Conservation (phyloP, 2,113 vertebrate genomes). For the Sarotherodon lohbergeri region DNA sequence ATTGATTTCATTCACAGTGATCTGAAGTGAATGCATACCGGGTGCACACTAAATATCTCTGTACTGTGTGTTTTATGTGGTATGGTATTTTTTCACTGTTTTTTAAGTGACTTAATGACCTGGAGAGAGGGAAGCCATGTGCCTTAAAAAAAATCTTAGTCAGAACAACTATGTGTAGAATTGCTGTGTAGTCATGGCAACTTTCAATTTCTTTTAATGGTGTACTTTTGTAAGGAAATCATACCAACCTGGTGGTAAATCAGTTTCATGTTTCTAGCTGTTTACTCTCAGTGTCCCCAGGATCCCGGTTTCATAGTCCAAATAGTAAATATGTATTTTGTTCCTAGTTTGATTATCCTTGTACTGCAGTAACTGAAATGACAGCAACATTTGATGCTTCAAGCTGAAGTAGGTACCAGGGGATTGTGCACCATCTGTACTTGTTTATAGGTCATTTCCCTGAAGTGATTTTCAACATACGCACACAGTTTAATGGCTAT, state of each 20-base stretch:
- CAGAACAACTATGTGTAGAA: not conserved
- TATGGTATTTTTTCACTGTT: not conserved
- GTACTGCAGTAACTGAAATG: not conserved
- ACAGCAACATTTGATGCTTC: not conserved
- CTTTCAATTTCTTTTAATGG: not conserved
- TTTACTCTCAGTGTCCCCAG: not conserved
- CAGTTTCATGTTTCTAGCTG: not conserved
- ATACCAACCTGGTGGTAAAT: not conserved
- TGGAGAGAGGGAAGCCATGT: not conserved
- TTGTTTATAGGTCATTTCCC: slow-evolving; percentile 6
- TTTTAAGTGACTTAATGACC: not conserved
- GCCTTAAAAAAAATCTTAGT: not conserved
- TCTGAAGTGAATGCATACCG: not conserved
- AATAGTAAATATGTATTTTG: not conserved
- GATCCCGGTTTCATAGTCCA: not conserved
- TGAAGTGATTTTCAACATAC: not conserved
- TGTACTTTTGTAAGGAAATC: not conserved
- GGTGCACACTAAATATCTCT: not conserved
- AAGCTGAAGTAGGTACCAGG: not conserved
- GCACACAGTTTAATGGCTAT: not conserved
- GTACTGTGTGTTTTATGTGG: not conserved
- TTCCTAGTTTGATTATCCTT: not conserved
- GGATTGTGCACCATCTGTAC: slow-evolving; percentile 1
- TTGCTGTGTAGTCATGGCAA: not conserved
- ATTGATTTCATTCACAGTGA: not conserved